These are phyloP conservation scores for Schizopygopsis pylzovi DNA, from an alignment of 2,797 vertebrate genomes.

Conservation along the genomic window DNA sequence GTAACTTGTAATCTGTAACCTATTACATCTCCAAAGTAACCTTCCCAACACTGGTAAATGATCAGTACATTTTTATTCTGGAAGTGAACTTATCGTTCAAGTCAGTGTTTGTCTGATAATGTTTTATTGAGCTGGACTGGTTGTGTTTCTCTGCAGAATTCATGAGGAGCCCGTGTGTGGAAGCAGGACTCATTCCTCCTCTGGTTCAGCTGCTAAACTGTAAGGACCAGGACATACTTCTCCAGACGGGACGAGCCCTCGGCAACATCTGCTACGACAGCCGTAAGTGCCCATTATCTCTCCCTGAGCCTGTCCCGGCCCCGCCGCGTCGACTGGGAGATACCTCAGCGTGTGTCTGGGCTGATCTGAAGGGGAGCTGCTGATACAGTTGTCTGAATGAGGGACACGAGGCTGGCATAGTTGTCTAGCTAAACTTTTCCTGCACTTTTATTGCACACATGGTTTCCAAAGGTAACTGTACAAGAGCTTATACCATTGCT, in stretches of 20 bases:
- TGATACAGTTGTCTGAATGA: background rate
- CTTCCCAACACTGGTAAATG: too few species aligned
- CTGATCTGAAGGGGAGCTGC: conserved; percentile 30
- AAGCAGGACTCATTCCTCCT: conserved; percentile 92
- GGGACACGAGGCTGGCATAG: conserved; percentile 15
- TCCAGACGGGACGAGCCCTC: conserved; percentile 96
- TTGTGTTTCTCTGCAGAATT: conserved; percentile 81
- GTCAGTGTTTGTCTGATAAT: background rate
- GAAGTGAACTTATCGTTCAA: background rate
- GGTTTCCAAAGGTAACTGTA: background rate
- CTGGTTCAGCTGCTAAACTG: conserved; percentile 92
- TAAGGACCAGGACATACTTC: conserved; percentile 94
- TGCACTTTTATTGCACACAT: background rate
- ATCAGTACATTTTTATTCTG: too few species aligned
- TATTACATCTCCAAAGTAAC: too few species aligned
- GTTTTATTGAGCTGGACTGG: background rate
- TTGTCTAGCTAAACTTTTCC: conserved; percentile 22
- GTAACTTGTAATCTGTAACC: too few species aligned
- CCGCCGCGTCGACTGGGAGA: background rate
- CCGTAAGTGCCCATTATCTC: conserved; percentile 86
- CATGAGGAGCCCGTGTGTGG: conserved; percentile 93
- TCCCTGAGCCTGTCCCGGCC: conserved; percentile 2
- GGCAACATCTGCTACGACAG: conserved; percentile 99
- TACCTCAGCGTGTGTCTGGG: conserved; percentile 16
- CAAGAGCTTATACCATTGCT: background rate